Base-by-base conservation (phyloP, 2,888 invertebrate genomes). In the Hirtodrosophila confusa region DNA sequence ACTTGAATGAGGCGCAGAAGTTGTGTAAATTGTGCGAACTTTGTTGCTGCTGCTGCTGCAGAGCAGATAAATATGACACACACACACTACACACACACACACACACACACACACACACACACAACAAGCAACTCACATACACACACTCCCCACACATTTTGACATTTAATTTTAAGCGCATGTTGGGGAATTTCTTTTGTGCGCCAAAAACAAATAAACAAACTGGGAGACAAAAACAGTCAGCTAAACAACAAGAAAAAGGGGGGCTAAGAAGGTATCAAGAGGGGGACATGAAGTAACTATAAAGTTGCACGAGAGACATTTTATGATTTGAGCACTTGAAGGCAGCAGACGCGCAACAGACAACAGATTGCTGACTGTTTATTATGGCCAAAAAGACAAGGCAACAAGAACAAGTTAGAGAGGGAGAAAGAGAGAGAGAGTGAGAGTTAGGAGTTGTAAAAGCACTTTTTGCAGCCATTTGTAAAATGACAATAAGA, bases 151-250 rank as follows among this genome's bases (percentile, higher is more conserved):
- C 44, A 61, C 78, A 75, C 86, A 85, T 75, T 88, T 89, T 86
- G 80, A 83, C 83, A 88, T 88, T 88, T 86, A 88, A 89, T 89
- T 88, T 88, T 83, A 88, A 89, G 88, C 89, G 79, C 86, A 85
- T 88, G 88, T 89, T 88, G 75, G 89, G 89, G 89, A 88, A 80
- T 89, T 73, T 88, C 86, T 88, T 88, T 88, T 85, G 86, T 87
- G 78, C 56, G 68, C 75, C 78, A 76, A 79, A 85, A 75, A 69
- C 72, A 72, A 84, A 86, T 86, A 82, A 80, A 84, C 84, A 86
- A 86, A 88, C 88, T 56, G 62, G 55, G 74, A 62, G 68, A 58
- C 70, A 70, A 85, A 70, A 79, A 68, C 72, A 76, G 56, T 61
- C 79, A 61, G 41, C 61, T 43, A 69, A 62, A 64, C 62, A 75